Percentiles rank a stretch among this genome's conserved stretches.
phyloP scores from a whole-genome alignment of 2,888 invertebrate genomes.

The Amblyjoppa proteus region DNA sequence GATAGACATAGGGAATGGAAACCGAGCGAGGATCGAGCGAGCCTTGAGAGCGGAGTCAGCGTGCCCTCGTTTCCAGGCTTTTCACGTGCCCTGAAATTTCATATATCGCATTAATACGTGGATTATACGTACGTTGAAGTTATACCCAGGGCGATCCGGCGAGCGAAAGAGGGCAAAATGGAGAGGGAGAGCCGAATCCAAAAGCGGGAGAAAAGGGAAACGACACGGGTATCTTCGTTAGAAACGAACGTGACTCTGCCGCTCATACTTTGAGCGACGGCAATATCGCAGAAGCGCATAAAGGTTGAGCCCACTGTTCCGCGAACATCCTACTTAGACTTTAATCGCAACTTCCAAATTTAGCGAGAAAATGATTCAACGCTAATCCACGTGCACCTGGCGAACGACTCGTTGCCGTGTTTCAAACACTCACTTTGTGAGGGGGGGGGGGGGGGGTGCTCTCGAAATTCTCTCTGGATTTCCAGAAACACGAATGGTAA shows the following conservation, averaged over 20 bases:
- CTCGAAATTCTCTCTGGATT: neutral
- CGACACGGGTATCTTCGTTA: constrained; percentile 70
- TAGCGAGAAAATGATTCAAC: constrained; percentile 5
- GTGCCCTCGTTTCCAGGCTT: constrained; percentile 71
- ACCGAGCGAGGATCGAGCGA: neutral
- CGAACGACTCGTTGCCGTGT: neutral
- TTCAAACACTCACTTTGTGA: neutral
- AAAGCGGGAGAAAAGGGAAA: constrained; percentile 19
- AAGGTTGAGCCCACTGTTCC: constrained; percentile 17
- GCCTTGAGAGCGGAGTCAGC: constrained; percentile 69
- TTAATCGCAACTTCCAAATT: constrained; percentile 20
- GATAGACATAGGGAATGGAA: neutral
- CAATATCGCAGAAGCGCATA: constrained; percentile 26
- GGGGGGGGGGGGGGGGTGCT: no score
- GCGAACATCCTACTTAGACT: constrained; percentile 8
- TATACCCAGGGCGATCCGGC: constrained; percentile 44
- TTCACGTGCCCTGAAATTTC: constrained; percentile 74
- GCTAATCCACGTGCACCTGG: neutral
- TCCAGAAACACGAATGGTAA: neutral
- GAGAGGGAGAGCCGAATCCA: constrained; percentile 6
- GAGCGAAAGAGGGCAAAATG: constrained; percentile 9
- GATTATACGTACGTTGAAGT: constrained; percentile 68
- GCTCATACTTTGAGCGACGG: constrained; percentile 45
- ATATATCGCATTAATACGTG: constrained; percentile 76
- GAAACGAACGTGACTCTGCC: constrained; percentile 77